Base-by-base conservation (phyloP, 1,140 invertebrate genomes). In the Drosophila kanapiae region DNA sequence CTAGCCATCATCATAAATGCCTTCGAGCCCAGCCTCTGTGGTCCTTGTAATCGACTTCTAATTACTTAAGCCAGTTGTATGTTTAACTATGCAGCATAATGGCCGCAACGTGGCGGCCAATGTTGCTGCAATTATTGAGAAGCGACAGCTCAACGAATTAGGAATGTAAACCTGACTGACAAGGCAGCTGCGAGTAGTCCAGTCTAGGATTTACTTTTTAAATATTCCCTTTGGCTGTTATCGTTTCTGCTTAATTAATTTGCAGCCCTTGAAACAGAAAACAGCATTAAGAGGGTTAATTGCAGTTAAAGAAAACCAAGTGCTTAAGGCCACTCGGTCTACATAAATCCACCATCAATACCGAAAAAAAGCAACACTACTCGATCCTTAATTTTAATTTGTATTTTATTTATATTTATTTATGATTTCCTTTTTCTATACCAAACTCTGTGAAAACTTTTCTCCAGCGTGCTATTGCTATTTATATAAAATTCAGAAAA, bases 1-100 rank as follows among this genome's bases (percentile, higher is more conserved):
- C 6, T n/a, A 18, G 16, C 54, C 53, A 9, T 33, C 37, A 40
- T 37, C 68, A 74, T 60, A 74, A 74, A 72, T 60, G 70, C 40
- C 45, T 16, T 42, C 7, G 13, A 29, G 37, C 45, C 29, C 14
- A 45, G 53, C 37, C 53, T 43, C 31, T 42, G 45, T 8, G 27
- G 47, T 33, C 54, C 40, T 40, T 54, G 51, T 69, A 86, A 87
- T 86, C 82, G 83, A 86, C 65, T 87, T 80, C 79, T 86, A 87
- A 87, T 86, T 86, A 76, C 83, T 87, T 87, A 76, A 86, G 83
- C 79, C 60, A 51, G 75, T 59, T 78, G 57, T 78, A 56, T 78
- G 75, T 14, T 48, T 67, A 71, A 68, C 79, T 74, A 65, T 71
- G 59, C 80, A 69, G 70, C 67, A 79, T 86, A 87, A 86, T 76